Conservation (phyloP, 1,140 invertebrate genomes). For the Diabrotica virgifera region DNA sequence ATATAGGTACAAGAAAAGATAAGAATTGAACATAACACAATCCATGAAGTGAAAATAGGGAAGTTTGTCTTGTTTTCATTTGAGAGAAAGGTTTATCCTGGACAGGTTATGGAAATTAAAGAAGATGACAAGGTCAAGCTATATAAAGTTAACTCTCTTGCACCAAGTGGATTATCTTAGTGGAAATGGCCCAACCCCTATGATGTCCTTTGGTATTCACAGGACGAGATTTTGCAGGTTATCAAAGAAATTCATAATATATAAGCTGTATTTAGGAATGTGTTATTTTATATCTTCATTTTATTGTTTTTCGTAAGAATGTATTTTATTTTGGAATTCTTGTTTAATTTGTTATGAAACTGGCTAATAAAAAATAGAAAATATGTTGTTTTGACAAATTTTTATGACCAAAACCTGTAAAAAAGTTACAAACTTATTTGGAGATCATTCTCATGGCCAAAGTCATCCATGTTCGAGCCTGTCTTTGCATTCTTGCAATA, state of each 20-base stretch:
- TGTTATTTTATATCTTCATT: neutral
- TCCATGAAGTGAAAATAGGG: neutral
- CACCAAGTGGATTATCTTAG: constrained; percentile 8
- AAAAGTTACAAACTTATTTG: neutral
- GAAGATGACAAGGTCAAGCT: constrained; percentile 5
- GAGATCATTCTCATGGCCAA: neutral
- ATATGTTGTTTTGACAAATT: neutral
- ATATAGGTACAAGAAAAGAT: neutral
- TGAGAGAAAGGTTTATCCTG: constrained; percentile 12
- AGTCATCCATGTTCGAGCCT: neutral
- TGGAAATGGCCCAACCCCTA: constrained; percentile 12
- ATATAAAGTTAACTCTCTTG: constrained; percentile 19
- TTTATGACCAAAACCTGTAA: neutral
- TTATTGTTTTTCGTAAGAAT: no score
- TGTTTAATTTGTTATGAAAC: neutral
- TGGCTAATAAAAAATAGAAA: neutral
- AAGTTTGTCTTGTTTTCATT: constrained; percentile 15
- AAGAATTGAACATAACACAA: neutral
- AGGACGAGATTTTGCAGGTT: constrained; percentile 12
- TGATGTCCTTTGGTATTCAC: constrained; percentile 14
- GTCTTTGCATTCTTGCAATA: neutral
- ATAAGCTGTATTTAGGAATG: neutral
- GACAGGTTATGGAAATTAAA: constrained; percentile 15
- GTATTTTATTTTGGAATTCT: neutral
- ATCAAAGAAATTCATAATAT: constrained; percentile 8